A percentile compares a stretch with the other conserved stretches of the same genome.
Evolutionary conservation across 2,113 vertebrate species (phyloP).

Genomic region (Perccottus glenii): DNA sequence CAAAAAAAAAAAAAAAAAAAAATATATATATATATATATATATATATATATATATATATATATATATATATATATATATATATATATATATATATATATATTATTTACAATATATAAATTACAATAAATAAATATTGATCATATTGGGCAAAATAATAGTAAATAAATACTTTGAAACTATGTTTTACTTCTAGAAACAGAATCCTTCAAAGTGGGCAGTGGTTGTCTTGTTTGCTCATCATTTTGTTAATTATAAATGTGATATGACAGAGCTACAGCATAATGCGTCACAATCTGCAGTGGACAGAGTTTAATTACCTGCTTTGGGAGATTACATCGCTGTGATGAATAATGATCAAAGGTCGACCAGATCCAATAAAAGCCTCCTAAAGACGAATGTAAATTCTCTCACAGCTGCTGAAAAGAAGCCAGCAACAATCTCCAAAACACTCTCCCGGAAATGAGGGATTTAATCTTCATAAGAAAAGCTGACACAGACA

Average conservation of each 20-base stretch:
- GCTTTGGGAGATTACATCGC: constrained; percentile 10
- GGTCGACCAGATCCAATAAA: constrained; percentile 34
- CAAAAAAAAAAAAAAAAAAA: too few species aligned
- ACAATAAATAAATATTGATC: too few species aligned
- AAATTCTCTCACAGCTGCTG: constrained; percentile 53
- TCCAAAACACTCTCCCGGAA: constrained; percentile 11
- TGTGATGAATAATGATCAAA: constrained; percentile 37
- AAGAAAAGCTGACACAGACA: constrained; percentile 54
- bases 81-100: too few species aligned
- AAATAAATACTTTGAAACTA: too few species aligned
- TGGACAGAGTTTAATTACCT: constrained; percentile 8
- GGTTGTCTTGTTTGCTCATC: not conserved
- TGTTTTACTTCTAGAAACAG: not conserved
- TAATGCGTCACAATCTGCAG: not conserved
- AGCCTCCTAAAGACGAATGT: constrained; percentile 19
- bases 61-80: too few species aligned
- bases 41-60: too few species aligned
- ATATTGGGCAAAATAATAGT: too few species aligned
- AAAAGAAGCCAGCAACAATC: constrained; percentile 22
- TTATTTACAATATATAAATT: too few species aligned
- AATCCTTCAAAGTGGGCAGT: not conserved
- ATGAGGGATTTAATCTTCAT: constrained; percentile 15
- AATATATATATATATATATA: too few species aligned
- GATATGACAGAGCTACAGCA: constrained; percentile 2
- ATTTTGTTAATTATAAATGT: constrained; percentile 5